phyloP scores from a whole-genome alignment of 1,140 invertebrate genomes.

The Drosophila takahashii region DNA sequence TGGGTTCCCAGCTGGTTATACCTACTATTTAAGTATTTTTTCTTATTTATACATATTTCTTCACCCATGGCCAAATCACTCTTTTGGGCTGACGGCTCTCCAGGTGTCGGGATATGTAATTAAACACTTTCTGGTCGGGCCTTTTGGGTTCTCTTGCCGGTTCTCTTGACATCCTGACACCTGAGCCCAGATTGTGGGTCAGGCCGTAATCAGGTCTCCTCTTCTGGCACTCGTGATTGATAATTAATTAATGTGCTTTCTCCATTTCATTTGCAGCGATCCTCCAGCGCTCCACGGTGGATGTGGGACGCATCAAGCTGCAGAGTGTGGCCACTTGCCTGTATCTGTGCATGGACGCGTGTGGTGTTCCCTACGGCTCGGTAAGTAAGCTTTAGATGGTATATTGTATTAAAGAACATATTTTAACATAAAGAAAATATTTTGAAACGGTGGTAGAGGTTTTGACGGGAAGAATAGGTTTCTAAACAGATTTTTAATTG shows the following conservation, averaged over 20 bases:
- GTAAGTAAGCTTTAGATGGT: slow-evolving; percentile 87
- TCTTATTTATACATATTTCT: slow-evolving; percentile 4
- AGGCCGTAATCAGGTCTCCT: slow-evolving; percentile 54
- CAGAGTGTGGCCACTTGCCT: slow-evolving; percentile 93
- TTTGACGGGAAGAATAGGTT: too few species aligned
- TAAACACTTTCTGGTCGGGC: slow-evolving; percentile 46
- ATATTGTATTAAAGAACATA: not conserved
- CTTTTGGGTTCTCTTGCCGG: slow-evolving; percentile 9
- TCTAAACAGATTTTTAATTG: too few species aligned
- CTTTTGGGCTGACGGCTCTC: slow-evolving; percentile 9
- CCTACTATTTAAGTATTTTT: slow-evolving; percentile 1
- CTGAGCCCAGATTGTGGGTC: slow-evolving; percentile 52
- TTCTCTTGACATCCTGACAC: slow-evolving; percentile 59
- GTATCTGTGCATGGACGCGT: slow-evolving; percentile 93
- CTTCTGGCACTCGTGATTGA: slow-evolving; percentile 54
- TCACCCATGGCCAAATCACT: slow-evolving; percentile 15
- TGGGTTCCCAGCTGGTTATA: slow-evolving; percentile 13
- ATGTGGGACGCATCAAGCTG: slow-evolving; percentile 91
- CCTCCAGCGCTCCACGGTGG: slow-evolving; percentile 91
- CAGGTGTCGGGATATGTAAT: slow-evolving; percentile 55
- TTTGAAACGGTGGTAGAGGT: too few species aligned
- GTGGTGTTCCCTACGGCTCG: slow-evolving; percentile 92
- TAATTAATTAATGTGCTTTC: slow-evolving; percentile 79
- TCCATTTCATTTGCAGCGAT: slow-evolving; percentile 88
- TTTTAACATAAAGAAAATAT: not conserved